phyloP scores from a whole-genome alignment of 2,113 vertebrate genomes.

The Orthochromis malagaraziensis region DNA sequence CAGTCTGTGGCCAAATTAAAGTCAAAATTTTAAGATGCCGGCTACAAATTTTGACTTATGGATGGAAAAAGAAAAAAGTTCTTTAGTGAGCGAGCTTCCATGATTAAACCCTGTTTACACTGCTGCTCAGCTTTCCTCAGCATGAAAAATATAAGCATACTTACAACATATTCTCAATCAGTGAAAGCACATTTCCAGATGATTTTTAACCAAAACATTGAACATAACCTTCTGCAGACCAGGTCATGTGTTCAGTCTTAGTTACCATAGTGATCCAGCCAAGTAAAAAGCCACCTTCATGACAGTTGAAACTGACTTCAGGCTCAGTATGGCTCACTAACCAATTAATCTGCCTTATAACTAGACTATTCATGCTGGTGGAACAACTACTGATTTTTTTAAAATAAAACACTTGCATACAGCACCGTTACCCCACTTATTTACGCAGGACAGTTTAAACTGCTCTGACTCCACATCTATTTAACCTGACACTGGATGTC shows the following conservation, averaged over 20 bases:
- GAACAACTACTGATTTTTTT: neutral
- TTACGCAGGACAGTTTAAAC: neutral
- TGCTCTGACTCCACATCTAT: neutral
- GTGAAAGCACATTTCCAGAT: neutral
- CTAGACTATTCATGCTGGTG: accelerated
- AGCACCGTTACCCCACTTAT: accelerated
- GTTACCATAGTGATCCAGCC: accelerated
- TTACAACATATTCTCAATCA: neutral
- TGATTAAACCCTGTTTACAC: accelerated
- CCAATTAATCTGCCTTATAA: neutral
- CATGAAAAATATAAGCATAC: accelerated
- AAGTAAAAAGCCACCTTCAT: neutral
- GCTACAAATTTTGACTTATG: neutral
- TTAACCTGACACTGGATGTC: neutral
- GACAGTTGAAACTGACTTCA: neutral
- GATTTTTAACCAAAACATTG: neutral
- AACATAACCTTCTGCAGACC: neutral
- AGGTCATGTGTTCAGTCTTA: neutral
- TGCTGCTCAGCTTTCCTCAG: neutral
- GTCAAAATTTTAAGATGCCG: neutral
- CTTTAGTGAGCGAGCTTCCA: neutral
- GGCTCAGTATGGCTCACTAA: neutral
- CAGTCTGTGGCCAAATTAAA: neutral
- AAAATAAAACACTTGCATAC: neutral
- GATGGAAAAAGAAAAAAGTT: neutral